Base-by-base conservation (phyloP, 2,113 vertebrate genomes). In the Chionomys nivalis region DNA sequence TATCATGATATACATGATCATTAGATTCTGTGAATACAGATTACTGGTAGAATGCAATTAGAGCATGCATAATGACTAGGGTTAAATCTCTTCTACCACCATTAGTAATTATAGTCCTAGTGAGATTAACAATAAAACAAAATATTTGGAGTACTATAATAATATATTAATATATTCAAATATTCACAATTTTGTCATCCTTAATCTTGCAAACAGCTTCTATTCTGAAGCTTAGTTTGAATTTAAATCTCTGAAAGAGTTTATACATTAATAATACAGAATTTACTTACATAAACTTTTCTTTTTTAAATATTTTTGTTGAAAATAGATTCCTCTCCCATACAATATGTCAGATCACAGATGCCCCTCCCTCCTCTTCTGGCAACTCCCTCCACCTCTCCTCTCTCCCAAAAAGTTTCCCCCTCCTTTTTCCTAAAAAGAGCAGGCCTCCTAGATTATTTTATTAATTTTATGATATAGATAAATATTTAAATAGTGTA, bases 401-500 rank as follows among this genome's bases (percentile, higher is more conserved):
- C 9, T 58, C 36, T n/a, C 8, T n/a, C 21, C 2, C 0, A 49
- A 12, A 78, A 52, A 23, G 33, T 23, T 1, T n/a, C 19, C n/a
- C 19, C 33, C 52, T 58, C 52, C 9, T 36, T 81, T 58, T 81
- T 21, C 36, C 10, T 39, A 4, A 33, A 52, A 52, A 52, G 5
- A 33, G 47, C 8, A 52, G 47, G 8, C 10, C 1, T 36, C 31
- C 16, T 26, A 0, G 14, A 17, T 66, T 70, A 52, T 73, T 81
- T 66, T 82, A 65, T 39, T 52, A 23, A 4, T 70, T 94, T 97
- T 86, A 90, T 93, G 78, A 90, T 70, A 89, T 81, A 95, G 23
- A 26, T 39, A 97, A 95, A 81, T 92, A 96, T 55, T 97, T 72
- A 10, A 82, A 58, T 36, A 78, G 78, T 96, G 94, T 79, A 52